phyloP scores from a whole-genome alignment of 2,888 invertebrate genomes.

The Smittia sp. region DNA sequence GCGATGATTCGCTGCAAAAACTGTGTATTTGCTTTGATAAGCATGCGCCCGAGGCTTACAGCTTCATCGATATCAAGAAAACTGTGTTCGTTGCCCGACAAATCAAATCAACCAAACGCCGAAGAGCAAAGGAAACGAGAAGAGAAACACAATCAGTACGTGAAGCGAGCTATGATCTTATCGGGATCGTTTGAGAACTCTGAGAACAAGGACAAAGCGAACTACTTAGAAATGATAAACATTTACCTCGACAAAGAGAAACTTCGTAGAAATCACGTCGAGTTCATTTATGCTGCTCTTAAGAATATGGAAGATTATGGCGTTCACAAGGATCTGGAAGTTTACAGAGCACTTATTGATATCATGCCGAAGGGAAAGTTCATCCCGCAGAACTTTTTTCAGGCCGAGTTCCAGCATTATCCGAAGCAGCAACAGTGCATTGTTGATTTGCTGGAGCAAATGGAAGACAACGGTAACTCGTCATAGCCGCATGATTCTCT shows the following conservation, averaged over 20 bases:
- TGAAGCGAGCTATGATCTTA: slow-evolving; percentile 34
- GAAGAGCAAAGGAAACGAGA: neutral
- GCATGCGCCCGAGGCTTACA: neutral
- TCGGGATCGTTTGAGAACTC: slow-evolving; percentile 42
- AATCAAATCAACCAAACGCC: neutral
- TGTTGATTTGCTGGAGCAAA: slow-evolving; percentile 85
- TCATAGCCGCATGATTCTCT: slow-evolving; percentile 1
- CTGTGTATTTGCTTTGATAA: neutral
- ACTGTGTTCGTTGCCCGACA: neutral
- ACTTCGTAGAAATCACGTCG: slow-evolving; percentile 81
- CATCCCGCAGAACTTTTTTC: slow-evolving; percentile 76
- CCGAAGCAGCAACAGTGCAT: slow-evolving; percentile 94
- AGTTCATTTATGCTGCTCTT: slow-evolving; percentile 90
- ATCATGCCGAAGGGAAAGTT: slow-evolving; percentile 86
- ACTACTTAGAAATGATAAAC: slow-evolving; percentile 70
- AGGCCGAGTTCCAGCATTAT: slow-evolving; percentile 89
- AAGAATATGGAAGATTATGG: slow-evolving; percentile 85
- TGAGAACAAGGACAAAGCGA: slow-evolving; percentile 60
- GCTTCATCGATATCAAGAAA: neutral
- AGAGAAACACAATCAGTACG: slow-evolving; percentile 10
- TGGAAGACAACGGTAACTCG: slow-evolving; percentile 82
- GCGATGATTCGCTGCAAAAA: slow-evolving; percentile 28
- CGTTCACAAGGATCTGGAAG: slow-evolving; percentile 80
- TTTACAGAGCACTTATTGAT: slow-evolving; percentile 81
- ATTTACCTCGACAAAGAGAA: slow-evolving; percentile 68